These are phyloP conservation scores for Mimumesa dahlbomi DNA, from an alignment of 2,888 invertebrate genomes.

Conservation along the genomic window DNA sequence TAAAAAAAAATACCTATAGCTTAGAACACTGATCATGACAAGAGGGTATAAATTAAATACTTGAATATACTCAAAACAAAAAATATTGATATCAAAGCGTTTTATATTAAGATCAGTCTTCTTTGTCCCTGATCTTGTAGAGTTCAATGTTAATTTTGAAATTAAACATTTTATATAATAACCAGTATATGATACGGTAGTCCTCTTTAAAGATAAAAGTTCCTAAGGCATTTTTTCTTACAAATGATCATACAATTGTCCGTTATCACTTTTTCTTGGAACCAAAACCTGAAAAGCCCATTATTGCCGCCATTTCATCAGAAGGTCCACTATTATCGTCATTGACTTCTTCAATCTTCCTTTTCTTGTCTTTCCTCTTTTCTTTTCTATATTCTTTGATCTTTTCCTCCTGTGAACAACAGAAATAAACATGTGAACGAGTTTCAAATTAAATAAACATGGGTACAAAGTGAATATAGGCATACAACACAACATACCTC, in stretches of 20 bases:
- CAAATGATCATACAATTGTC: constrained; percentile 16
- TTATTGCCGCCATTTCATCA: constrained; percentile 89
- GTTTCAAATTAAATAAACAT: constrained; percentile 4
- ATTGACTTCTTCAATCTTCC: constrained; percentile 87
- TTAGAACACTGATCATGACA: constrained; percentile 22
- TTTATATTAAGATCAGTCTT: constrained; percentile 46
- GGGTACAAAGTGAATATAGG: neutral
- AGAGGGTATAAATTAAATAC: constrained; percentile 21
- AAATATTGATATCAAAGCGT: constrained; percentile 34
- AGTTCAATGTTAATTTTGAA: constrained; percentile 25
- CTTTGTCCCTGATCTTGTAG: constrained; percentile 37
- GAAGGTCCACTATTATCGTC: constrained; percentile 81
- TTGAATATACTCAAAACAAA: constrained; percentile 19
- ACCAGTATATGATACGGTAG: neutral
- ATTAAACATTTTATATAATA: constrained; percentile 10
- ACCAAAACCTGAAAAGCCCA: constrained; percentile 98
- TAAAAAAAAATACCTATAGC: constrained; percentile 3
- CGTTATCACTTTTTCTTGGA: constrained; percentile 87
- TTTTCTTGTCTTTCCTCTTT: constrained; percentile 92
- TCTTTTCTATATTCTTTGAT: constrained; percentile 94
- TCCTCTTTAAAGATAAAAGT: constrained; percentile 12
- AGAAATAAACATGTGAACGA: constrained; percentile 19
- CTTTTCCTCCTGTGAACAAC: constrained; percentile 87
- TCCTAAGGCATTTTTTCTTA: constrained; percentile 27
- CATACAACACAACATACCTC: constrained; percentile 82